phyloP scores from a whole-genome alignment of 53 echinoderm and acorn worm species.

The Mesocentrotus franciscanus region DNA sequence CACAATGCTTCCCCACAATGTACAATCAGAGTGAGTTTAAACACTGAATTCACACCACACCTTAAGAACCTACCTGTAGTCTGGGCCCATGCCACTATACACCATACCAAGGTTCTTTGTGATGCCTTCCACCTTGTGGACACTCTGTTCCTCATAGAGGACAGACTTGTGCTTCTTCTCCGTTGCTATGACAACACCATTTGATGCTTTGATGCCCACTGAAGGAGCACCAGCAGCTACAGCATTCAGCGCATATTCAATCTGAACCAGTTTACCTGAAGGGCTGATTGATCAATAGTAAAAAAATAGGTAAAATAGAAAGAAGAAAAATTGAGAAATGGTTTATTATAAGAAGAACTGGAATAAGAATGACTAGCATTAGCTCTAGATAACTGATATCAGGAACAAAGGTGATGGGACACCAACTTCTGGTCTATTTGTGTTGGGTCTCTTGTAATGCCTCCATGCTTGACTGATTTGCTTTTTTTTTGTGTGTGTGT shows the following conservation, averaged over 20 bases:
- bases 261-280: constrained; percentile 98
- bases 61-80: constrained; percentile 82
- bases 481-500: no score
- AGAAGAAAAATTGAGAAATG: neutral
- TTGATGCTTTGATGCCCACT: constrained; percentile 97
- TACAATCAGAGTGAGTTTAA: neutral
- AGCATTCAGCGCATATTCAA: constrained; percentile 98
- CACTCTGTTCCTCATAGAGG: constrained; percentile 96
- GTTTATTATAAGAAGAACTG: no score
- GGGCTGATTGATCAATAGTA: constrained; percentile 73
- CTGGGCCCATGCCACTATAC: constrained; percentile 99
- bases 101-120: constrained; percentile 99
- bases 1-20: no score
- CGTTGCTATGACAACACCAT: constrained; percentile 98
- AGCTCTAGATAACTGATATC: no score
- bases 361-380: no score
- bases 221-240: constrained; percentile 95
- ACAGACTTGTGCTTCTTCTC: constrained; percentile 99
- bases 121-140: constrained; percentile 92
- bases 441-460: no score
- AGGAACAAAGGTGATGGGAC: no score
- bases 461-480: no score
- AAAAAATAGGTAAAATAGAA: neutral
- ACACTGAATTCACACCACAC: neutral
- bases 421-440: no score